Base-by-base conservation (phyloP, 2,113 vertebrate species). In the Microcebus griseorufus region DNA sequence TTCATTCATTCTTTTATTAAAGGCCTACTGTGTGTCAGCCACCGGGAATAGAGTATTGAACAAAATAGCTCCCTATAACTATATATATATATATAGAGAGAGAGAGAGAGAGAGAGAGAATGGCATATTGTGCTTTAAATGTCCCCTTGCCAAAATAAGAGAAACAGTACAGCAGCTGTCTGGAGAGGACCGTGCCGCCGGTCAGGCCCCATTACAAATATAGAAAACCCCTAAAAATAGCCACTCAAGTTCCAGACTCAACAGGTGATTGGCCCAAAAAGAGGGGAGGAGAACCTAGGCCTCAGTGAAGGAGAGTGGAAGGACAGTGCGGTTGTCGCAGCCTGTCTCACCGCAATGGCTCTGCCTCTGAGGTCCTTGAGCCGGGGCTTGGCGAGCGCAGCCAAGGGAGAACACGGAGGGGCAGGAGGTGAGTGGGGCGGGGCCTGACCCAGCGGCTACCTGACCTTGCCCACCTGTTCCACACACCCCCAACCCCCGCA, bases 171-270 rank as follows among this genome's bases (percentile, higher is more conserved):
- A 64, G 60, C 95, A 95, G 96, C 67, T 94, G 92, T 80, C 90
- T 48, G 32, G n/a, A 65, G 45, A 70, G 62, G 48, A 51, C 55
- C 69, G 51, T 4, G 80, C 51, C n/a, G 80, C 51, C n/a, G 82
- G 58, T 34, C 75, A 51, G 84, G 93, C 11, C 76, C 87, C 37
- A 3, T 64, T 93, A 82, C 97, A 98, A 97, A 97, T 93, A 97
- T 95, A 97, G 97, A 97, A 88, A 53, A 7, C 27, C 83, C 65
- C 96, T 97, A 93, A 98, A 98, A 97, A 98, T 98, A 98, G 81
- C 70, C n/a, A 9, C 58, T 64, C 14, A 0, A 14, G 42, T 32
- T 11, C n/a, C 3, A 42, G 55, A 79, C 95, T 83, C 76, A 90
- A 58, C 96, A 95, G 92, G 96, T 84, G 97, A 98, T 93, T 98